Percentiles rank a stretch among this genome's conserved stretches.
These are phyloP conservation scores for Menidia menidia DNA, from an alignment of 2,797 vertebrate species.

Conservation along the genomic window DNA sequence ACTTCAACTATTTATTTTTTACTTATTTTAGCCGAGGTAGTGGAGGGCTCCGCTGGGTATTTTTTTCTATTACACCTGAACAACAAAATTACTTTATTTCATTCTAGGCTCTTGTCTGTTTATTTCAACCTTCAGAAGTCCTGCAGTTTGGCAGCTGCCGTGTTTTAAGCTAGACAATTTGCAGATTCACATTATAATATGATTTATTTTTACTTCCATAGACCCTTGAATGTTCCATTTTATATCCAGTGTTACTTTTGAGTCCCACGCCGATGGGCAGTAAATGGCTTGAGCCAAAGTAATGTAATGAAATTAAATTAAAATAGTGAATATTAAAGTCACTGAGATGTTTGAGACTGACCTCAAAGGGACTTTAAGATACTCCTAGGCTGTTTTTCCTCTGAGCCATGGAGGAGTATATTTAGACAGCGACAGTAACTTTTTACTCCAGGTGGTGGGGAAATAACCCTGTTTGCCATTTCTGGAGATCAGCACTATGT, in stretches of 20 bases:
- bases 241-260: too few species aligned
- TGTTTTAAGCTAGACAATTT: too few species aligned
- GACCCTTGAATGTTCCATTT: too few species aligned
- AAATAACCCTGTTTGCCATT: conserved; percentile 23
- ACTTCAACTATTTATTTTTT: background rate
- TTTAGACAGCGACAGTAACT: background rate
- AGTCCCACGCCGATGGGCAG: background rate
- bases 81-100: too few species aligned
- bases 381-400: background rate
- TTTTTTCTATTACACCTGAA: too few species aligned
- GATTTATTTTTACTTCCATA: too few species aligned
- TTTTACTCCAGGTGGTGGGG: background rate
- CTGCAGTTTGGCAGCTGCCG: too few species aligned
- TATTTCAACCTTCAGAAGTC: too few species aligned
- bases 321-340: background rate
- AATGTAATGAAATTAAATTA: background rate
- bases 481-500: background rate
- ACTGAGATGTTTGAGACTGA: background rate
- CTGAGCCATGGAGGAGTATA: background rate
- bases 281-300: background rate
- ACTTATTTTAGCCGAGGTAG: too few species aligned
- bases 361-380: background rate
- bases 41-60: too few species aligned
- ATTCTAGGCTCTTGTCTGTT: too few species aligned
- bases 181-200: too few species aligned